Base-by-base conservation (phyloP, 2,797 vertebrate species). In the Champsocephalus gunnari region DNA sequence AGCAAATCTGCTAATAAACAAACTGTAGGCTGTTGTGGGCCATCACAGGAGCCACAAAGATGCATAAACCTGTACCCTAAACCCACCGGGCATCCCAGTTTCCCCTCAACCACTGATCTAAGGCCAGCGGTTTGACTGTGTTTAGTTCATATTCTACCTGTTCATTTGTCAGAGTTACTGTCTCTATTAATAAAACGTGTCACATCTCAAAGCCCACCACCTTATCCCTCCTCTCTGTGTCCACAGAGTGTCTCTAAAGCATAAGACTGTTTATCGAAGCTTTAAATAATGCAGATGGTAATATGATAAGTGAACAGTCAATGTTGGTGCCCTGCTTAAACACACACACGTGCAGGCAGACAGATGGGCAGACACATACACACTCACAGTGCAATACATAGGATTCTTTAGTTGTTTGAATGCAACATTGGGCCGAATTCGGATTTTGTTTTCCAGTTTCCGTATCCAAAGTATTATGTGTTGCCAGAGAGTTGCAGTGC, bases 231-330 rank as follows among this genome's bases (percentile, higher is more conserved):
- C 75, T 60, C 44, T 65, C 55, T 61, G 50, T 38, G 44, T 82
- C 73, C 87, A 44, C 57, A 67, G 70, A 51, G 70, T 68, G 70
- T 89, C 76, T 82, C 87, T 45, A 51, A 72, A 54, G 82, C 85
- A 84, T 75, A 75, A 87, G 79, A 82, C 77, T 89, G 87, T 89
- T 93, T 92, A 92, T 92, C 64, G 57, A 87, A 88, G 91, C 88
- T 84, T 90, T 94, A 92, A 94, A 94, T 94, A 92, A 93, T 93
- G 92, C 92, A 93, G 88, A 92, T 76, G 90, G 93, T 93, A 94
- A 92, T 88, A 88, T 90, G 92, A 94, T 92, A 92, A 91, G 87
- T 84, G 89, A 90, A 87, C 79, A 87, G 89, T 88, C 89, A 85
- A 82, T 89, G 90, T 84, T 82, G 85, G 78, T 89, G 86, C 87